Base-by-base conservation (phyloP, 2,888 invertebrate genomes). In the Epirrhoe tristata region DNA sequence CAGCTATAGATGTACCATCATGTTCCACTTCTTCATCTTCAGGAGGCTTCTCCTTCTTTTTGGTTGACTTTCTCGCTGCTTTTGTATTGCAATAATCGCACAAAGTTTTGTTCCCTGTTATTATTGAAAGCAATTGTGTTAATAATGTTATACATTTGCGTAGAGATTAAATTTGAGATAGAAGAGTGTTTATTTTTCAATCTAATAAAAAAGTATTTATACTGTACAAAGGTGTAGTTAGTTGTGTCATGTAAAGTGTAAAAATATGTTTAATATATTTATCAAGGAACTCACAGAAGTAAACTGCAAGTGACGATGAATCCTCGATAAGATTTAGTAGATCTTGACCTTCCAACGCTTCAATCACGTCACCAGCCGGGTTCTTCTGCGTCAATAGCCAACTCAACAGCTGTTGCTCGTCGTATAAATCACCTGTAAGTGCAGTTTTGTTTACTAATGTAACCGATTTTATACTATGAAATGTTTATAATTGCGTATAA, bases 381-480 rank as follows among this genome's bases (percentile, higher is more conserved):
- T 98, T 98, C 87, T 98, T 98, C 89, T 98, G 98, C 48, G 97
- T 96, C 78, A 98, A 87, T 66, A 98, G 91, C 98, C 98, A 98
- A 85, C 96, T 97, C n/a, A 98, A 93, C 75, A 98, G 96, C 84
- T 96, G 96, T 77, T 97, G 96, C 88, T 98, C 97, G 81, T 97
- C 97, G 83, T 97, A 97, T 51, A 98, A 89, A 86, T 98, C 97
- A 76, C 98, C 97, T 96, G 72, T 39, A 82, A 82, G 66, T 62
- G 57, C 65, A 75, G 69, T 64, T 54, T 60, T 62, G 52, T 61
- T 62, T 66, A 56, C 65, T 59, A 52, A 63, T 56, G 54, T 24
- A 31, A 32, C 24, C 32, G 32, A n/a, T 60, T 50, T 52, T 17
- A 54, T 50, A n/a, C 34, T 34, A 50, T 56, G 46, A 16, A 50